A percentile compares a stretch with the other conserved stretches of the same genome.
Evolutionary conservation across 2,888 invertebrate genomes (phyloP).

Genomic region (Coelopa pilipes): DNA sequence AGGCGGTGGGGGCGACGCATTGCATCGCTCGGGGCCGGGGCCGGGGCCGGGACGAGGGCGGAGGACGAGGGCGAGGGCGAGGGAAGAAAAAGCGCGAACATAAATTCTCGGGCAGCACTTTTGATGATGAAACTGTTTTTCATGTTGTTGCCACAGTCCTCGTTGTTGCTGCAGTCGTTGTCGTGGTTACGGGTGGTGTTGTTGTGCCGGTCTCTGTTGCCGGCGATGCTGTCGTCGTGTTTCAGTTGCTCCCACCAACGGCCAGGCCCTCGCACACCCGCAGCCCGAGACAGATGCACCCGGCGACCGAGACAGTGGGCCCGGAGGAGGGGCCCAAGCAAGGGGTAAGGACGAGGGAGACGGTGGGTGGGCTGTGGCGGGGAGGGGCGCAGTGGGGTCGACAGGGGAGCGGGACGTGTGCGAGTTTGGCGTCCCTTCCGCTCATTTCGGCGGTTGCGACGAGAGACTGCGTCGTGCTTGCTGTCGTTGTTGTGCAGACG

Average conservation of each 20-base stretch:
- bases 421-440: neutral
- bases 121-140: constrained; percentile 33
- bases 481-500: neutral
- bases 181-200: too few species aligned
- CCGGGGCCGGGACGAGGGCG: too few species aligned
- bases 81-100: constrained; percentile 32
- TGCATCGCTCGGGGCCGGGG: neutral
- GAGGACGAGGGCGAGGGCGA: too few species aligned
- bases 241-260: too few species aligned
- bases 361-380: too few species aligned
- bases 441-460: neutral
- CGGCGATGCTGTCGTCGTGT: constrained; percentile 1
- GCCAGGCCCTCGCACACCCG: too few species aligned
- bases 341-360: too few species aligned
- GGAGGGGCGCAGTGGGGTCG: neutral
- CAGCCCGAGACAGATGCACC: neutral
- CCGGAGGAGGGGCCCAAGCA: neutral
- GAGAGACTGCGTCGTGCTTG: neutral
- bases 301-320: neutral
- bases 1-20: neutral
- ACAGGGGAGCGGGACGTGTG: neutral
- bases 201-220: neutral
- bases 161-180: constrained; percentile 9
- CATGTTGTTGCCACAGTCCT: neutral
- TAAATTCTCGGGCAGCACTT: constrained; percentile 40